Evolutionary conservation across 2,888 invertebrate genomes (phyloP), one percentile per base, ranked within the genome.

Genomic region (Dysmachus trigonus): DNA sequence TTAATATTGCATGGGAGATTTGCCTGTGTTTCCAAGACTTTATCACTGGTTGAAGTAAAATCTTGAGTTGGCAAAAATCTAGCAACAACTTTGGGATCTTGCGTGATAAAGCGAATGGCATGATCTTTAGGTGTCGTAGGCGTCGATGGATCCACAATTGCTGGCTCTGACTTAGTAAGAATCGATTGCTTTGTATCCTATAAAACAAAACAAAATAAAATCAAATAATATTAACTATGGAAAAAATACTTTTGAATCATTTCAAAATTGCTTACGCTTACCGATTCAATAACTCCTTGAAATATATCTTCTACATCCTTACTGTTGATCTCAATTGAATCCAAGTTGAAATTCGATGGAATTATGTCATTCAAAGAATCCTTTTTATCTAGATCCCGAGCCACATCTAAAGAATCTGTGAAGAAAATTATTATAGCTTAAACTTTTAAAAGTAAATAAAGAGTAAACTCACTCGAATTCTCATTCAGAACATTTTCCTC

Each of bases 251-350:
- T 31, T 31, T 31, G 2, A 0, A 31, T 0, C n/a, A n/a, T 72
- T 72, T 72, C 18, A 18, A 41, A 22, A 77, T 7, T 76, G 13
- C 27, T 72, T 15, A 33, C 33, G 38, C 72, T 85, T 85, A 87
- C 87, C 30, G 85, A 62, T 27, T 83, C 85, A 41, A 87, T 94
- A 87, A 97, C 97, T 73, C 96, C 97, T 92, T 97, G 97, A 92
- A 98, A 97, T 90, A 98, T 96, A 91, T 97, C 97, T 90, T 98
- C 97, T 0, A 98, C 97, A 89, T 97, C 97, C 91, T 97, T 97
- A 90, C 96, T 95, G 91, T 97, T 97, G 94, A 98, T 97, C 85
- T 94, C 95, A 94, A 95, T 96, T 1, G 95, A 95, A 90, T 96
- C 96, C 86, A 97, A 91, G 90, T 95, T 96, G 89, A 96, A 95